Percentiles rank a stretch among this genome's conserved stretches.
phyloP scores from a whole-genome alignment of 2,888 invertebrate genomes.

The Drosophila tanythrix region DNA sequence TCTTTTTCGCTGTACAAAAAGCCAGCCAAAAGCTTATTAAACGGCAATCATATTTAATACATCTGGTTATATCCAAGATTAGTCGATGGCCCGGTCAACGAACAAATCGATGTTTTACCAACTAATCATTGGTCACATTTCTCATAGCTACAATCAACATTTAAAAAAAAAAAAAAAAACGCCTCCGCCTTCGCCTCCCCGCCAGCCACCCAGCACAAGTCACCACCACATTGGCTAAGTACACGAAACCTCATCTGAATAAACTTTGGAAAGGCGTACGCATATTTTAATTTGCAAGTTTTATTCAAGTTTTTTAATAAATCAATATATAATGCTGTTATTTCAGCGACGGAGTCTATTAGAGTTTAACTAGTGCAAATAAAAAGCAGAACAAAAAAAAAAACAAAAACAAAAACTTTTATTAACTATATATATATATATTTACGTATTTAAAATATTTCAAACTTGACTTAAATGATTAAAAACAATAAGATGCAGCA shows the following conservation, averaged over 20 bases:
- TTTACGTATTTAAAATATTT: slow-evolving; percentile 48
- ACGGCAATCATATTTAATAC: background rate
- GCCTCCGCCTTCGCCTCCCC: slow-evolving; percentile 13
- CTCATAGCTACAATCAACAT: slow-evolving; percentile 29
- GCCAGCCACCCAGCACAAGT: slow-evolving; percentile 21
- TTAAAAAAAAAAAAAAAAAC: background rate
- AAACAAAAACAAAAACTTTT: slow-evolving; percentile 49
- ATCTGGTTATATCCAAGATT: background rate
- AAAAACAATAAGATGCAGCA: slow-evolving; percentile 33
- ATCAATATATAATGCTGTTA: slow-evolving; percentile 59
- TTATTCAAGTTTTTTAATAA: slow-evolving; percentile 37
- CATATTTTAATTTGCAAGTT: slow-evolving; percentile 47
- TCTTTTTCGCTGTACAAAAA: slow-evolving; percentile 63
- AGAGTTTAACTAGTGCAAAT: slow-evolving; percentile 74
- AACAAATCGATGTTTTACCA: slow-evolving; percentile 7
- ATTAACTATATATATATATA: slow-evolving; percentile 59
- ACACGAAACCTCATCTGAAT: slow-evolving; percentile 35
- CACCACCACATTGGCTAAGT: slow-evolving; percentile 32
- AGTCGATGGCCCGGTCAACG: slow-evolving; percentile 9
- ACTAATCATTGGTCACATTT: slow-evolving; percentile 15
- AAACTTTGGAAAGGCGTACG: slow-evolving; percentile 33
- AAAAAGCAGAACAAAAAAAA: slow-evolving; percentile 33
- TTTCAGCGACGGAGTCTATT: slow-evolving; percentile 79
- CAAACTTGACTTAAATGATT: slow-evolving; percentile 38
- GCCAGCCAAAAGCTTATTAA: slow-evolving; percentile 29